phyloP scores from a whole-genome alignment of 2,113 vertebrate species.

The Corythaixoides concolor region DNA sequence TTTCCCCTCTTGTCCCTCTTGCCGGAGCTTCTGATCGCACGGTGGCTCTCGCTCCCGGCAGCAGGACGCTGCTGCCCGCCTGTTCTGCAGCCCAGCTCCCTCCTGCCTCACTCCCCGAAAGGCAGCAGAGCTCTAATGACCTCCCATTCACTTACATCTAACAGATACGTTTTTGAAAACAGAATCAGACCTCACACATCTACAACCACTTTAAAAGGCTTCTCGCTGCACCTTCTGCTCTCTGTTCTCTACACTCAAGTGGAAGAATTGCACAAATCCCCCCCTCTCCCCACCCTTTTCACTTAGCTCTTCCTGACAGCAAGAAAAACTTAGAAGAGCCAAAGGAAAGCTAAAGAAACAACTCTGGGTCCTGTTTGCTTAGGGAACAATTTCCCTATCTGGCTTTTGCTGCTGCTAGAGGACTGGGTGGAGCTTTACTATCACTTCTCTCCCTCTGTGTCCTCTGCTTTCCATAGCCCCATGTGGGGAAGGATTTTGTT shows the following conservation, averaged over 20 bases:
- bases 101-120: not conserved
- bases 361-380: not conserved
- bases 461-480: not conserved
- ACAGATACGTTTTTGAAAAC: not conserved
- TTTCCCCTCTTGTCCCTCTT: not conserved
- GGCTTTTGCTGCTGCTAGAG: not conserved
- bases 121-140: not conserved
- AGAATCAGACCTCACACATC: slow-evolving; percentile 46
- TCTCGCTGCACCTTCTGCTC: not conserved
- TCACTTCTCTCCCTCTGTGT: not conserved
- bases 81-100: not conserved
- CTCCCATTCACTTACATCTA: slow-evolving; percentile 22
- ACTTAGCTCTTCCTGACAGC: not conserved
- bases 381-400: not conserved
- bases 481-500: not conserved
- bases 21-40: not conserved
- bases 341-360: not conserved
- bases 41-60: not conserved
- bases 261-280: not conserved
- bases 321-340: not conserved
- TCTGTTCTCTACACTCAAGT: slow-evolving; percentile 29
- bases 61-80: not conserved
- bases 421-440: not conserved
- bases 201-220: not conserved
- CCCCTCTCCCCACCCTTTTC: not conserved